Evolutionary conservation across 2,888 invertebrate species (phyloP).

Genomic region (Liodrosophila aerea): DNA sequence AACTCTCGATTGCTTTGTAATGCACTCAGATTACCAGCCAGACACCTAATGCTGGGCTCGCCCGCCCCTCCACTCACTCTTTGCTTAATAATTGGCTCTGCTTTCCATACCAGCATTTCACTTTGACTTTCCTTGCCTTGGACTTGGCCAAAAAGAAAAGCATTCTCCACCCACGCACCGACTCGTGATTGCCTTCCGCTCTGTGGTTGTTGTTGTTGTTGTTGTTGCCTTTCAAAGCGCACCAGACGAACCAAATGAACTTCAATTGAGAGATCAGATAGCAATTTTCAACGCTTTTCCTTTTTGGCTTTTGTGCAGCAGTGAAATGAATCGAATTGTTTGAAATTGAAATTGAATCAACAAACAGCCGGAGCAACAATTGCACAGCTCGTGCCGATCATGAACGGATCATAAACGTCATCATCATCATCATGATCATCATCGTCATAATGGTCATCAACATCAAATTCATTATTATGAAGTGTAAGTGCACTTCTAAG

Average conservation of each 20-base stretch:
- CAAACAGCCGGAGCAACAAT: constrained; percentile 37
- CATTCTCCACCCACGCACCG: constrained; percentile 69
- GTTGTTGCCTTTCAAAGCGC: constrained; percentile 46
- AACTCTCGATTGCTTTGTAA: constrained; percentile 55
- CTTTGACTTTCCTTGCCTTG: constrained; percentile 68
- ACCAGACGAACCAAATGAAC: constrained; percentile 14
- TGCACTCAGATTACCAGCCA: constrained; percentile 50
- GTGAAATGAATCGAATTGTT: constrained; percentile 66
- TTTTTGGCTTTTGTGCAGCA: constrained; percentile 53
- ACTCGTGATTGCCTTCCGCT: constrained; percentile 43
- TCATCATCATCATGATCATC: constrained; percentile 21
- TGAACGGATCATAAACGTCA: constrained; percentile 27
- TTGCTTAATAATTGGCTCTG: constrained; percentile 64
- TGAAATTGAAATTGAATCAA: constrained; percentile 64
- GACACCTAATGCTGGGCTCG: constrained; percentile 46
- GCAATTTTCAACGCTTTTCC: constrained; percentile 76
- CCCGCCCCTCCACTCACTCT: background rate
- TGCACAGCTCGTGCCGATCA: constrained; percentile 60
- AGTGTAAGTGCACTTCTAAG: constrained; percentile 69
- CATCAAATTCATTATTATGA: constrained; percentile 30
- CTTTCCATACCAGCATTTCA: constrained; percentile 69
- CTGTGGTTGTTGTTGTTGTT: constrained; percentile 4
- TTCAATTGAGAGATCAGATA: constrained; percentile 59
- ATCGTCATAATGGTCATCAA: constrained; percentile 8
- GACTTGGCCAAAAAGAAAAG: constrained; percentile 21